Evolutionary conservation across 2,113 vertebrate genomes (phyloP).

Genomic region (Gorsachius goisagi): DNA sequence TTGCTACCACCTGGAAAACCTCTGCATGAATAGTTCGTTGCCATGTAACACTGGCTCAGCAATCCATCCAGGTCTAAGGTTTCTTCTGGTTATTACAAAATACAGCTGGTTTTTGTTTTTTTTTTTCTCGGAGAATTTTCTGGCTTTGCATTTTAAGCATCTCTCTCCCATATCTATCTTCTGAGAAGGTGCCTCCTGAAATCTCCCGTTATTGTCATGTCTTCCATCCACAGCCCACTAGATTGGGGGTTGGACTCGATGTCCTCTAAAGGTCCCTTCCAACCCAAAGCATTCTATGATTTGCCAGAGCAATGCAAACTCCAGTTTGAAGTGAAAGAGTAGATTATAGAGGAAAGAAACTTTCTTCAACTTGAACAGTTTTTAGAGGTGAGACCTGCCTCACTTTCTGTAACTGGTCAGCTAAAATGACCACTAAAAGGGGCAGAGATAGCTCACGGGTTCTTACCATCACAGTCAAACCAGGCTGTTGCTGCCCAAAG

Average conservation of each 20-base stretch:
- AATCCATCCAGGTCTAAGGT: too few relatives aligned
- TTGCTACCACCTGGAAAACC: background rate
- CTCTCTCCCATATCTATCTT: fast-evolving
- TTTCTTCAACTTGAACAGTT: background rate
- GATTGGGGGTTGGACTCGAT: background rate
- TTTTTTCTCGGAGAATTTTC: background rate
- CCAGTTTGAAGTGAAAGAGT: background rate
- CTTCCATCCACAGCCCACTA: background rate
- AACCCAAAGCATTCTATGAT: too few relatives aligned
- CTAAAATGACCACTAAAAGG: background rate
- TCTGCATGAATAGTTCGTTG: background rate
- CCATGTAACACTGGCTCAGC: background rate
- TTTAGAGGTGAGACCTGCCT: background rate
- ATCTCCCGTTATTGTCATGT: background rate
- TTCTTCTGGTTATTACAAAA: background rate
- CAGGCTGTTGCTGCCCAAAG: background rate
- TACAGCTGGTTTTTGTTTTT: background rate
- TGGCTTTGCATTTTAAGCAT: background rate
- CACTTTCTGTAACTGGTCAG: background rate
- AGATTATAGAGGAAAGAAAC: background rate
- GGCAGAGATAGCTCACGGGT: background rate
- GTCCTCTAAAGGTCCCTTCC: too few relatives aligned
- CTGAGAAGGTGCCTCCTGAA: background rate
- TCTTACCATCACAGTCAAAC: background rate
- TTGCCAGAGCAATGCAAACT: background rate